These are phyloP conservation scores for Apotomis capreana DNA, from an alignment of 2,888 invertebrate genomes.

Conservation along the genomic window DNA sequence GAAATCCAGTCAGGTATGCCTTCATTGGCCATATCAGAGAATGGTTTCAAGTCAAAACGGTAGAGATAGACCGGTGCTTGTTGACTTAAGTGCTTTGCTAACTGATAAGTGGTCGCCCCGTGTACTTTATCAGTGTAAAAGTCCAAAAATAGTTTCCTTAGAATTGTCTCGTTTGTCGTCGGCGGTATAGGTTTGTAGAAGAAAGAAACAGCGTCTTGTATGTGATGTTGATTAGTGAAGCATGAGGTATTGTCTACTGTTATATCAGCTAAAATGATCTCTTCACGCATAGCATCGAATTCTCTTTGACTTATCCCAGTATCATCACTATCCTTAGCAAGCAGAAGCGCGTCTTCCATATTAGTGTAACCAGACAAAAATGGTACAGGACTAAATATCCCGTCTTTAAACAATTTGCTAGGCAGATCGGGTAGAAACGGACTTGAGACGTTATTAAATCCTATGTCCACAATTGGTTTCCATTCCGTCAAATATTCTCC, in stretches of 20 bases:
- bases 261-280: slow-evolving; percentile 85
- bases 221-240: slow-evolving; percentile 85
- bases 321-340: slow-evolving; percentile 83
- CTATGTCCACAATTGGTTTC: slow-evolving; percentile 91
- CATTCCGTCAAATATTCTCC: slow-evolving; percentile 85
- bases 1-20: slow-evolving; percentile 90
- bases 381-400: slow-evolving; percentile 87
- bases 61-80: slow-evolving; percentile 86
- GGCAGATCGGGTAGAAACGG: slow-evolving; percentile 88
- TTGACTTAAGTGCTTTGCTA: slow-evolving; percentile 86
- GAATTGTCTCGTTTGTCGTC: slow-evolving; percentile 83
- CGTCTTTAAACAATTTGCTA: slow-evolving; percentile 83
- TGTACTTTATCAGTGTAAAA: slow-evolving; percentile 90
- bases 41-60: slow-evolving; percentile 89
- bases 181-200: slow-evolving; percentile 89
- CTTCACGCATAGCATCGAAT: slow-evolving; percentile 85
- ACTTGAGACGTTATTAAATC: slow-evolving; percentile 85
- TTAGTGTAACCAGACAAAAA: slow-evolving; percentile 90
- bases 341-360: slow-evolving; percentile 90
- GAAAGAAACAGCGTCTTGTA: slow-evolving; percentile 89
- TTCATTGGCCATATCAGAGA: slow-evolving; percentile 85
- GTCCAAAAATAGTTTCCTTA: slow-evolving; percentile 87
- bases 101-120: slow-evolving; percentile 87
- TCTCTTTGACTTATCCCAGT: slow-evolving; percentile 84
- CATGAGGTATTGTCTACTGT: slow-evolving; percentile 82